Percentiles rank a stretch among this genome's conserved stretches.
phyloP scores from a whole-genome alignment of 1,140 invertebrate genomes.

The Aphis craccivora region DNA sequence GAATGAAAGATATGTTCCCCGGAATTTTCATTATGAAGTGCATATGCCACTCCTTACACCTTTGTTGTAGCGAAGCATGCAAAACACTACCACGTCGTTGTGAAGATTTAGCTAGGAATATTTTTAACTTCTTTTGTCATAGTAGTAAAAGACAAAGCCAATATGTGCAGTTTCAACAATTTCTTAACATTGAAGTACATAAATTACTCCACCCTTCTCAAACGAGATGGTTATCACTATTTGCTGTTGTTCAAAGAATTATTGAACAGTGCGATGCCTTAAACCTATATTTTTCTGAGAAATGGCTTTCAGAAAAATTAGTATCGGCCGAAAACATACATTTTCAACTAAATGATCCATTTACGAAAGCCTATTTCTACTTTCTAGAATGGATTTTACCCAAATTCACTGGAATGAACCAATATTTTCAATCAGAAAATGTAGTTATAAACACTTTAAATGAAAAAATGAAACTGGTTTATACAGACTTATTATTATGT shows the following conservation, averaged over 20 bases:
- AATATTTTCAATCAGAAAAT: not conserved
- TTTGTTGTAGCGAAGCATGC: slow-evolving; percentile 58
- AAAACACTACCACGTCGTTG: not conserved
- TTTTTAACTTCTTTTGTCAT: not conserved
- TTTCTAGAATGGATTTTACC: not conserved
- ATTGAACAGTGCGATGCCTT: not conserved
- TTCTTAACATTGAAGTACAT: not conserved
- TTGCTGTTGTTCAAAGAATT: not conserved
- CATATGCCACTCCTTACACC: slow-evolving; percentile 59
- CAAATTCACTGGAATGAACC: not conserved
- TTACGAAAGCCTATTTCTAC: not conserved
- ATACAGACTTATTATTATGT: not conserved
- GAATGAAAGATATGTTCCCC: not conserved
- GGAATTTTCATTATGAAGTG: slow-evolving; percentile 58
- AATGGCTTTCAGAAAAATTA: not conserved
- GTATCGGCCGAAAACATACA: not conserved
- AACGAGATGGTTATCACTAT: no score
- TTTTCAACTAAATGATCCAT: not conserved
- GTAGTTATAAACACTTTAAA: not conserved
- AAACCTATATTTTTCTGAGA: not conserved
- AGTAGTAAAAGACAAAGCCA: not conserved
- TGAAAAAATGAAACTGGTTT: not conserved
- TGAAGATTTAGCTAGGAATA: not conserved
- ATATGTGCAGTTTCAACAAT: not conserved
- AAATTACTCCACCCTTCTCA: not conserved